Evolutionary conservation across 1,140 invertebrate species (phyloP), one percentile per base, ranked within the genome.

Genomic region (Ceratitis capitata): DNA sequence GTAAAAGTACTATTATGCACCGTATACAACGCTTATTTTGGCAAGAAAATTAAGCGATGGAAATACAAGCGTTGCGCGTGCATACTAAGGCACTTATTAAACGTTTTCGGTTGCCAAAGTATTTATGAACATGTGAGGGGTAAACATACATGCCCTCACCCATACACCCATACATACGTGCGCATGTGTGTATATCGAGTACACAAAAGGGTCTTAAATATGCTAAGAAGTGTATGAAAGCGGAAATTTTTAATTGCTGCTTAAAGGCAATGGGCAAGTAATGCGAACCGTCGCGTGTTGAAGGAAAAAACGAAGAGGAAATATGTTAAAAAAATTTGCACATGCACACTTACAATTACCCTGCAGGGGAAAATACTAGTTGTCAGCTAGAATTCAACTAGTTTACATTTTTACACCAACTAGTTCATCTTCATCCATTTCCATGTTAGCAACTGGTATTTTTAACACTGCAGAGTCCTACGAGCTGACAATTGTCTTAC

Each of bases 201-300:
- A 32, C 61, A 35, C 14, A 39, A 3, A 39, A 69, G 32, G 2
- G 16, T 29, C 29, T 69, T 35, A n/a, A 69, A 69, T 69, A 45
- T 45, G 35, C 39, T 78, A 45, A 78, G 12, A 47, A 45, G 69
- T 78, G 39, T 45, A 45, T n/a, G 39, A 78, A 45, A 78, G 69
- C 39, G 69, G 35, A 78, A 78, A 78, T 78, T 78, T 78, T 78
- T 78, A 78, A 78, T 78, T 42, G 69, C 69, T 45, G 69, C 69
- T 74, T 74, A 74, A 74, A 74, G 69, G 69, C 35, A 74, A 74
- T 74, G 69, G 69, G n/a, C 69, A 78, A 78, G 39, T 45, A 78
- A 78, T 9, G 39, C 39, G n/a, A 4, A 56, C 51, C 6, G 19
- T 53, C 69, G n/a, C n/a, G 16, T 23, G 35, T 3, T 12, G 7